Base-by-base conservation (phyloP, 2,113 vertebrate species). In the Capreolus pygargus region DNA sequence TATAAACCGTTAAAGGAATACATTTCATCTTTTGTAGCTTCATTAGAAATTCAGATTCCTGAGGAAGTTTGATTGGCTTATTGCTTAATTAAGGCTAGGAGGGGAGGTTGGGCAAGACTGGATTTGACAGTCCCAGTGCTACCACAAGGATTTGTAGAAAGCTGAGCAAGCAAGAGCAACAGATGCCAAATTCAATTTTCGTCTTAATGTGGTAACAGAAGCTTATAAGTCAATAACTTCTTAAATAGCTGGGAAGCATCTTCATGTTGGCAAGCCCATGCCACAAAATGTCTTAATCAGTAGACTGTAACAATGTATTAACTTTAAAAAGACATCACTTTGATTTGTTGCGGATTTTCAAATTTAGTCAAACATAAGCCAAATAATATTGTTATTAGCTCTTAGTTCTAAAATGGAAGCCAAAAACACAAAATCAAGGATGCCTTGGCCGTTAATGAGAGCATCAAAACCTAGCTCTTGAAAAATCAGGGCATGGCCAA, bases 131-230 rank as follows among this genome's bases (percentile, higher is more conserved):
- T 92, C 36, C 84, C 88, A 64, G 23, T 60, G 67, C 61, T 97
- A 76, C 58, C 79, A 70, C 30, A 54, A 58, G 50, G 54, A 93
- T 88, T 82, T 97, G 50, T 67, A 78, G 70, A 97, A 96, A 89
- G 74, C 85, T 95, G 91, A 97, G 30, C 76, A 95, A 94, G 94
- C 84, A 95, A 50, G 16, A 89, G 55, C 43, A 97, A 95, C 67
- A 91, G 55, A 95, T 79, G 91, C 88, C 96, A 95, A 93, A 92
- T 95, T 97, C 89, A 94, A 78, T 94, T 97, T 97, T 97, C 58
- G 81, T 95, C 81, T 93, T 89, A 96, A 96, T 91, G 81, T 94
- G 76, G 67, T 88, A 91, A 92, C 76, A 95, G 52, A 97, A 91
- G 76, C 94, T 95, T 87, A 82, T 58, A 88, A 94, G 94, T 97